Evolutionary conservation across 1,140 invertebrate genomes (phyloP).

Genomic region (Polypedilum vanderplanki): DNA sequence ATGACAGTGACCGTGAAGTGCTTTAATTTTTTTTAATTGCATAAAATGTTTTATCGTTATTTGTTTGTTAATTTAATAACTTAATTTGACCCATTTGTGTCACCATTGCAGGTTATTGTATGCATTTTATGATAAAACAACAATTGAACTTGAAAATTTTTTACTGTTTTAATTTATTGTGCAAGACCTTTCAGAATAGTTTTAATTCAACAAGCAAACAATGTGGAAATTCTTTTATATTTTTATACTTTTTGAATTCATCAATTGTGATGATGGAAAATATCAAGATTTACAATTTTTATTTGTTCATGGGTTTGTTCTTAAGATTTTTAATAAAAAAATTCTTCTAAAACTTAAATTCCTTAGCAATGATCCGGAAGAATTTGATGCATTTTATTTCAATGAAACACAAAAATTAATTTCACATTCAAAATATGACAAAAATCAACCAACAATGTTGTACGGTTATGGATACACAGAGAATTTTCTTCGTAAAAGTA

Average conservation of each 20-base stretch:
- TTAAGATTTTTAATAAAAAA: background rate
- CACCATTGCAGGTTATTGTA: background rate
- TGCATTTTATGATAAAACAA: background rate
- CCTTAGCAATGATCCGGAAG: background rate
- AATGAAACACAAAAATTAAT: background rate
- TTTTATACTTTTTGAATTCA: background rate
- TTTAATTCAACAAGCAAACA: background rate
- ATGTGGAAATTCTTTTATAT: background rate
- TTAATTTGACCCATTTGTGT: conserved; percentile 9
- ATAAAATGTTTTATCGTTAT: background rate
- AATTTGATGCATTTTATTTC: background rate
- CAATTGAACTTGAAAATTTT: background rate
- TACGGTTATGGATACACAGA: background rate
- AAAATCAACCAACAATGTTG: background rate
- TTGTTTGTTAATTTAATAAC: background rate
- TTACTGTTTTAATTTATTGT: no score
- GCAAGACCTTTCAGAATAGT: no score
- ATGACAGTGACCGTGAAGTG: background rate
- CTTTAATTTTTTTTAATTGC: background rate
- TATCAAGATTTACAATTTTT: background rate
- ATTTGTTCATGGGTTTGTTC: background rate
- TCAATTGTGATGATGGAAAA: background rate
- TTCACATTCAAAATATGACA: background rate
- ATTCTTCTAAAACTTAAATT: background rate
- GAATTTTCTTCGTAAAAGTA: background rate